These are phyloP conservation scores for Euwallacea fornicatus DNA, from an alignment of 1,140 invertebrate species.

Conservation along the genomic window DNA sequence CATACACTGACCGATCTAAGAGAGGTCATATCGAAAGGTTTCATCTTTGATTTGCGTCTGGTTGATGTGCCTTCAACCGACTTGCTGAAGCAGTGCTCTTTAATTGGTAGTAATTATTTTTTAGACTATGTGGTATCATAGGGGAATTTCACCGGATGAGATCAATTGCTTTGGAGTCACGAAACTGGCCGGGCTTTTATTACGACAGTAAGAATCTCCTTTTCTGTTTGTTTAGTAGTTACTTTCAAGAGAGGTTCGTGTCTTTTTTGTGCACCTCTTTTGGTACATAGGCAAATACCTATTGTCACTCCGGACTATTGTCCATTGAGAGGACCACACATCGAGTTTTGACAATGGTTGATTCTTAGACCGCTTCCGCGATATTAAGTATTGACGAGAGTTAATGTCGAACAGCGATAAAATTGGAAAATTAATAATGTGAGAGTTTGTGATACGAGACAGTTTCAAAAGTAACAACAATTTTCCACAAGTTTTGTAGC, in stretches of 20 bases:
- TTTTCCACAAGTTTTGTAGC: background rate
- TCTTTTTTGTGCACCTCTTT: no score
- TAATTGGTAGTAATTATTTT: slow-evolving; percentile 25
- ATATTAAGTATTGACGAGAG: background rate
- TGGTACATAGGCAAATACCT: no score
- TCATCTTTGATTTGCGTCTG: slow-evolving; percentile 14
- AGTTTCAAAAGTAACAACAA: background rate
- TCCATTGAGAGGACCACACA: no score
- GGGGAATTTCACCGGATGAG: background rate
- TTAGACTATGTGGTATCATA: background rate
- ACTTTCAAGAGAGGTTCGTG: no score
- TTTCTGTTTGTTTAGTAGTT: no score
- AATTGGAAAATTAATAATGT: background rate
- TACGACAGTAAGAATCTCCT: no score
- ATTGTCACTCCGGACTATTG: no score
- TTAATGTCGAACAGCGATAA: background rate
- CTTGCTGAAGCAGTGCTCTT: slow-evolving; percentile 19
- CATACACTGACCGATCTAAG: slow-evolving; percentile 28
- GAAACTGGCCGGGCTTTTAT: no score
- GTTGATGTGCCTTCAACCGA: slow-evolving; percentile 11
- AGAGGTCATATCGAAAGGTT: slow-evolving; percentile 16
- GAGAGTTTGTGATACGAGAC: background rate
- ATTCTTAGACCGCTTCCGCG: no score
- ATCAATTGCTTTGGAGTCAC: no score
- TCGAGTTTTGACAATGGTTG: no score